Conservation (phyloP, 1,140 invertebrate genomes). For the Ceratosolen fusciceps region DNA sequence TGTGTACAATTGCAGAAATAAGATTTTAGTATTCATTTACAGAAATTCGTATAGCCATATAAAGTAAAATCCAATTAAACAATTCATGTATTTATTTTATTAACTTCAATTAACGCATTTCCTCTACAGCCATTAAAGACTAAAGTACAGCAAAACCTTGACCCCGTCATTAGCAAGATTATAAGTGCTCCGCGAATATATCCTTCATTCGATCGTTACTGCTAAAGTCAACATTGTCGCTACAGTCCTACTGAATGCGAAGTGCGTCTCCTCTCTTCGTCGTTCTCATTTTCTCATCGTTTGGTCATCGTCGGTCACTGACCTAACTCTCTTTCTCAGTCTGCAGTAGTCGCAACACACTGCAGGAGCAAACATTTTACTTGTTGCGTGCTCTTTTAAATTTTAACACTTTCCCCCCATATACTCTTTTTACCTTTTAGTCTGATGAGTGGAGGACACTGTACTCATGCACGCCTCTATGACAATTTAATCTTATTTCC, state of each 20-base stretch:
- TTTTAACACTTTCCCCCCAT: too few species aligned
- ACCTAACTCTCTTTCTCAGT: slow-evolving; percentile 50
- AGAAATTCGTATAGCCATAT: background rate
- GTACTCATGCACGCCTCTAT: too few species aligned
- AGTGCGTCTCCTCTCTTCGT: slow-evolving; percentile 25
- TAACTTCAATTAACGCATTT: too few species aligned
- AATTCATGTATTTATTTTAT: too few species aligned
- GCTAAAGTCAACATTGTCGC: background rate
- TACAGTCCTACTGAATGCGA: background rate
- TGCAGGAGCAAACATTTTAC: background rate
- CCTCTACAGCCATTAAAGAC: slow-evolving; percentile 3
- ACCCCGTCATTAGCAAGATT: slow-evolving; percentile 17
- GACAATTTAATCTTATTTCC: too few species aligned
- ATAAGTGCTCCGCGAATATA: background rate
- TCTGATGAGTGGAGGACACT: too few species aligned
- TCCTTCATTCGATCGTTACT: background rate
- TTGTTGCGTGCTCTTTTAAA: too few species aligned
- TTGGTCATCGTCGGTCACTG: slow-evolving; percentile 60
- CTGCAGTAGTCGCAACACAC: background rate
- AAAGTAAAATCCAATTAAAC: background rate
- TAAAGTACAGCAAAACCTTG: background rate
- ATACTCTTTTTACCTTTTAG: too few species aligned
- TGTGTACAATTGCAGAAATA: background rate
- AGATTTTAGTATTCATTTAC: background rate
- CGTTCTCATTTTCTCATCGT: slow-evolving; percentile 49